Evolutionary conservation across 2,113 vertebrate species (phyloP).

Genomic region (Abramis brama): DNA sequence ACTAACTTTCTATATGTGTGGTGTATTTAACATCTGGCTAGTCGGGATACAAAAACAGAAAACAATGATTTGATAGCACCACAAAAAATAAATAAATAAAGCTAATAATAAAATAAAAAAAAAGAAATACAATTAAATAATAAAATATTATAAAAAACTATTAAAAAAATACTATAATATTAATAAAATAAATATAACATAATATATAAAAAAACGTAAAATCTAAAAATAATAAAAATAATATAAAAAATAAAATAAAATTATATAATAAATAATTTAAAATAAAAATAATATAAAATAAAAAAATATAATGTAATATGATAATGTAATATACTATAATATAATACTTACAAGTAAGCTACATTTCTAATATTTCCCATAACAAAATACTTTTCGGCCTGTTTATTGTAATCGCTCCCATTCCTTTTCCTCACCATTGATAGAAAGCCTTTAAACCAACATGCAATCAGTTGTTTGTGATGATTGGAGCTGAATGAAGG

Average conservation of each 20-base stretch:
- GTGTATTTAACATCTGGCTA: background rate
- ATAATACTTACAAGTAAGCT: background rate
- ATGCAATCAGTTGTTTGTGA: constrained; percentile 24
- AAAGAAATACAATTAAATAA: background rate
- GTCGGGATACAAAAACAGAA: background rate
- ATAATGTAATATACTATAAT: too few relatives aligned
- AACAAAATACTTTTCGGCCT: background rate
- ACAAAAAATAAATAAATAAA: background rate
- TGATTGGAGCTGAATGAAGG: constrained; percentile 20
- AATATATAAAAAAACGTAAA: too few relatives aligned
- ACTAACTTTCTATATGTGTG: too few relatives aligned
- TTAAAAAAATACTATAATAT: too few relatives aligned
- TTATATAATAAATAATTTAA: too few relatives aligned
- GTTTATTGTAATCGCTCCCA: background rate
- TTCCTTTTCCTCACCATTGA: background rate
- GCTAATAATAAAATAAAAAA: too few relatives aligned
- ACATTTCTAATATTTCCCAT: background rate
- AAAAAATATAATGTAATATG: background rate
- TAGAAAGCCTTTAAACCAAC: background rate
- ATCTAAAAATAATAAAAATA: too few relatives aligned
- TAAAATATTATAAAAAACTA: too few relatives aligned
- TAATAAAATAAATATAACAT: too few relatives aligned
- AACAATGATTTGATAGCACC: background rate
- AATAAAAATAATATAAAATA: background rate
- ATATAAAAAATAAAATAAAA: too few relatives aligned